Base-by-base conservation (phyloP, 2,888 invertebrate species). In the Lathronympha strigana region DNA sequence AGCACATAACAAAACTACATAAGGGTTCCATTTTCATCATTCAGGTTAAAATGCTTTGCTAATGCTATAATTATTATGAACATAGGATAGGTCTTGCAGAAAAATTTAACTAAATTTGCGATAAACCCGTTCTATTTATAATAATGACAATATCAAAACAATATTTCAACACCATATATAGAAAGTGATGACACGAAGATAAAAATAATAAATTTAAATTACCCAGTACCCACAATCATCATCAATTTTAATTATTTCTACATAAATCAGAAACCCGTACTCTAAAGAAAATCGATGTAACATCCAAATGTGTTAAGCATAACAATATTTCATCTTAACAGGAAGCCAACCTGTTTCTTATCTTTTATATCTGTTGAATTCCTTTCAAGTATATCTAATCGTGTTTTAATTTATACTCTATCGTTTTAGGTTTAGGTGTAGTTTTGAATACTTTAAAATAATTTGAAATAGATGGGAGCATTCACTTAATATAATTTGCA, bases 241-340 rank as follows among this genome's bases (percentile, higher is more conserved):
- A 55, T 40, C 4, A 55, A 55, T 28, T 55, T 43, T 6, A 43
- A 28, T 43, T 43, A 25, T 28, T n/a, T 6, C 13, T 13, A 19
- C 5, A 28, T 55, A 55, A 55, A 55, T 57, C 31, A 45, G 43
- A 57, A 45, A 19, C 11, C 11, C 31, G 43, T 31, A 43, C 19
- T 28, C 19, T 45, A n/a, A 45, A 57, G 31, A 57, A 43, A 43
- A 45, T 57, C 57, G 31, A n/a, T 31, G 21, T 57, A 31, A 45
- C 17, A 55, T 45, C 28, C 43, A 28, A 57, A 31, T 57, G 45
- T 21, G 40, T 55, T 55, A 40, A 55, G 40, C 19, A 43, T 45
- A 45, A 57, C 43, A n/a, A 57, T 57, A 57, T 43, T 21, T 57
- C 57, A 57, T 57, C 9, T 28, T 19, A 57, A 57, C 57, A 57